Evolutionary conservation across 2,113 vertebrate genomes (phyloP).

Genomic region (Bolborhynchus lineola): DNA sequence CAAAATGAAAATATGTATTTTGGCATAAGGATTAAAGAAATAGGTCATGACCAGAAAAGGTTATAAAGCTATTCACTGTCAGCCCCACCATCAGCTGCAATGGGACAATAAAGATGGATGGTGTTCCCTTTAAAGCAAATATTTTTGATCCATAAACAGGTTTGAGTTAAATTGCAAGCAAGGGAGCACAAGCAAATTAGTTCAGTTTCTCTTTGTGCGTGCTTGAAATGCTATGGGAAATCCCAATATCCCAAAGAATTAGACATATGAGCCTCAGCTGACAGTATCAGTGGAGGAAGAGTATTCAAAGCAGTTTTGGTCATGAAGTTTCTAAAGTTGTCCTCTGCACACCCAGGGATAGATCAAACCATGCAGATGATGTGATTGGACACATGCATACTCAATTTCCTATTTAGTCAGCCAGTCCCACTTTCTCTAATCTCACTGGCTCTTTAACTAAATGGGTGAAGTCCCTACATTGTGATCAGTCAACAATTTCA

Average conservation of each 20-base stretch:
- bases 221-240: not conserved
- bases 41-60: not conserved
- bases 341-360: not conserved
- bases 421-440: not conserved
- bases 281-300: not conserved
- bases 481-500: not conserved
- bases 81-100: not conserved
- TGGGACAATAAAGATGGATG: not conserved
- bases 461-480: not conserved
- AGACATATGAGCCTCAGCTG: not conserved
- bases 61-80: not conserved
- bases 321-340: not conserved
- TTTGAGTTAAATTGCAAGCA: not conserved
- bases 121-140: not conserved
- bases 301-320: not conserved
- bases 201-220: not conserved
- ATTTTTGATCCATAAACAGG: not conserved
- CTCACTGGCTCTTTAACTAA: not conserved
- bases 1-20: not conserved
- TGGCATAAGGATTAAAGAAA: not conserved
- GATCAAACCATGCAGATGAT: not conserved
- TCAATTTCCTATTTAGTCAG: not conserved
- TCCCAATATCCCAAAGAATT: not conserved
- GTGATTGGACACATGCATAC: not conserved
- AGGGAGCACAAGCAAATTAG: not conserved